Percentiles rank a stretch among this genome's conserved stretches.
These are phyloP conservation scores for Eurosta solidaginis DNA, from an alignment of 1,140 invertebrate genomes.

Conservation along the genomic window DNA sequence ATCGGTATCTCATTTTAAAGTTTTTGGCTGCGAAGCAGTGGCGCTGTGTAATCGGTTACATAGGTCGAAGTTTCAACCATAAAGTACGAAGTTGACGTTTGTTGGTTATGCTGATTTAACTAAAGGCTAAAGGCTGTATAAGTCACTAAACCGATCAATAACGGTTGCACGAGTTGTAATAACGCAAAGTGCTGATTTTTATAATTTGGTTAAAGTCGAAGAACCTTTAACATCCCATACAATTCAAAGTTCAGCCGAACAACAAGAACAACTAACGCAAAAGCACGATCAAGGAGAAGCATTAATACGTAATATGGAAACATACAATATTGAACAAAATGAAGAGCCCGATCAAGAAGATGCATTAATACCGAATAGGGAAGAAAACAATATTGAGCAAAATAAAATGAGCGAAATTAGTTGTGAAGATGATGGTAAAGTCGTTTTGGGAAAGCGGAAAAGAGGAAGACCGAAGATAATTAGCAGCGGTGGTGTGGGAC, in stretches of 20 bases:
- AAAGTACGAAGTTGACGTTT: constrained; percentile 37
- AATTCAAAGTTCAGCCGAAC: too few relatives aligned
- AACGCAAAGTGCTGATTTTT: too few relatives aligned
- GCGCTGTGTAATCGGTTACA: constrained; percentile 41
- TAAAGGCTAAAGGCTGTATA: constrained; percentile 46
- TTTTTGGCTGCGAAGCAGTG: constrained; percentile 45
- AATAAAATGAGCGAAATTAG: background rate
- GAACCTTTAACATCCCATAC: too few relatives aligned
- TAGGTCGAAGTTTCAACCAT: constrained; percentile 36
- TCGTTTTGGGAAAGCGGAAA: background rate
- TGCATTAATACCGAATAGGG: background rate
- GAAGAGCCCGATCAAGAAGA: background rate
- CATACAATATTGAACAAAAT: too few relatives aligned
- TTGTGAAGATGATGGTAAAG: background rate
- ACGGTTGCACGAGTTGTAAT: constrained; percentile 38
- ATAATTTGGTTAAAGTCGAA: background rate
- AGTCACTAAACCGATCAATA: constrained; percentile 43
- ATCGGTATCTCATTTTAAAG: constrained; percentile 40
- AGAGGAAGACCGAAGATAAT: background rate
- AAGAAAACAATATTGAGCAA: background rate
- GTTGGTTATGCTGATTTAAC: constrained; percentile 42
- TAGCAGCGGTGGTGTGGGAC: background rate
- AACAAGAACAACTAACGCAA: too few relatives aligned
- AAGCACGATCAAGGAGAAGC: too few relatives aligned
- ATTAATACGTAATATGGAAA: too few relatives aligned